These are phyloP conservation scores for Pseudachorutes palmiensis DNA, from an alignment of 1,140 invertebrate species.

Conservation along the genomic window DNA sequence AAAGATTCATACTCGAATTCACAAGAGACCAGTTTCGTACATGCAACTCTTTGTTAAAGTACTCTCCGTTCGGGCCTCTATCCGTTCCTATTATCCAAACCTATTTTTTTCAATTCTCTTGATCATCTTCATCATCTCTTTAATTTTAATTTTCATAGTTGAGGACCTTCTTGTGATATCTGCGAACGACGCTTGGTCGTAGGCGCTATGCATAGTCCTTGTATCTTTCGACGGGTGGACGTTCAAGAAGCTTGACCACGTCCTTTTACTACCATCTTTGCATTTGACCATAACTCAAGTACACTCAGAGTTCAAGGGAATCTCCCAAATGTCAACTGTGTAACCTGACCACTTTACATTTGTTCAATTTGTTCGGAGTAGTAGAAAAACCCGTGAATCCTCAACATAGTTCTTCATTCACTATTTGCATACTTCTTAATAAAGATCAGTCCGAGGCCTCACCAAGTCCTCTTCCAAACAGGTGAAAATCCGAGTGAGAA, in stretches of 20 bases:
- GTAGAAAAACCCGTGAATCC: background rate
- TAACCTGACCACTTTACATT: background rate
- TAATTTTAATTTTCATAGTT: background rate
- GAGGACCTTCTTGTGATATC: background rate
- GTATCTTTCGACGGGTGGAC: too few species aligned
- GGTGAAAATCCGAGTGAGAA: too few species aligned
- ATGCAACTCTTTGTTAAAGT: background rate
- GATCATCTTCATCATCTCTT: background rate
- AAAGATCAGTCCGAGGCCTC: too few species aligned
- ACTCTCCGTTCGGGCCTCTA: background rate
- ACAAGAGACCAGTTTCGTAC: background rate
- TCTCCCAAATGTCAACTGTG: background rate
- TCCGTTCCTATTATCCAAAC: background rate
- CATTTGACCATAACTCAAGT: background rate
- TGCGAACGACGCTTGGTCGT: too few species aligned
- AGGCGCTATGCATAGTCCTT: too few species aligned
- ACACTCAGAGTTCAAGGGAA: background rate
- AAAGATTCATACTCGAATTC: background rate
- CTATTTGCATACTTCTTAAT: background rate
- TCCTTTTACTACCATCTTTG: background rate
- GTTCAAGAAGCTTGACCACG: constrained; percentile 1
- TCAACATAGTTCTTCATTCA: background rate
- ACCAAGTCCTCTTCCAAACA: too few species aligned
- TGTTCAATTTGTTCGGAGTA: background rate
- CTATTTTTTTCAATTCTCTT: background rate